Percentiles rank a stretch among this genome's conserved stretches.
These are phyloP conservation scores for Micromesistius poutassou DNA, from an alignment of 2,797 vertebrate genomes.

Conservation along the genomic window DNA sequence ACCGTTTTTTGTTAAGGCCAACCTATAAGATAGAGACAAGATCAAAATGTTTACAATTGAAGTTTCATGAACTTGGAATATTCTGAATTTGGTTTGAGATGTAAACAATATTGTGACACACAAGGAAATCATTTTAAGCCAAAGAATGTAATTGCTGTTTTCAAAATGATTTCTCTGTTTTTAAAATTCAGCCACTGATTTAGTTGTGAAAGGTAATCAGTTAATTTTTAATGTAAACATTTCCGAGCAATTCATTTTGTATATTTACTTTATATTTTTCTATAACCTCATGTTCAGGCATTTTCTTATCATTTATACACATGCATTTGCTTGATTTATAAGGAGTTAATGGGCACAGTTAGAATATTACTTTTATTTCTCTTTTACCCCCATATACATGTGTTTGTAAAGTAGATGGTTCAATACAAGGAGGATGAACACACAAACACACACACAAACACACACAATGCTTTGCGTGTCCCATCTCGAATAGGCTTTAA, in stretches of 20 bases:
- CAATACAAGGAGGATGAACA: neutral
- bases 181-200: slow-evolving; percentile 30
- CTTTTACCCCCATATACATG: neutral
- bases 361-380: neutral
- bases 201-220: slow-evolving; percentile 33
- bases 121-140: slow-evolving; percentile 57
- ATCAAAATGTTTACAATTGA: slow-evolving; percentile 6
- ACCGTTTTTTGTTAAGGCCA: neutral
- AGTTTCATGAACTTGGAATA: neutral
- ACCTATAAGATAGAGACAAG: slow-evolving; percentile 9
- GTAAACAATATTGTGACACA: slow-evolving; percentile 44
- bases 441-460: neutral
- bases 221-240: slow-evolving; percentile 44
- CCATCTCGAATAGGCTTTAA: slow-evolving; percentile 1
- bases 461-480: neutral
- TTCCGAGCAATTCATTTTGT: slow-evolving; percentile 62
- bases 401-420: slow-evolving; percentile 3
- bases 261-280: slow-evolving; percentile 57
- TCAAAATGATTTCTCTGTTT: slow-evolving; percentile 32
- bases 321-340: slow-evolving; percentile 65
- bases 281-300: slow-evolving; percentile 59
- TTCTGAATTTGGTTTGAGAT: slow-evolving; percentile 34
- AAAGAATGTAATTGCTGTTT: slow-evolving; percentile 67
- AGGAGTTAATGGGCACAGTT: slow-evolving; percentile 40
- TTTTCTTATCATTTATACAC: slow-evolving; percentile 71